Base-by-base conservation (phyloP, 1,140 invertebrate species). In the Drosophila ficusphila region DNA sequence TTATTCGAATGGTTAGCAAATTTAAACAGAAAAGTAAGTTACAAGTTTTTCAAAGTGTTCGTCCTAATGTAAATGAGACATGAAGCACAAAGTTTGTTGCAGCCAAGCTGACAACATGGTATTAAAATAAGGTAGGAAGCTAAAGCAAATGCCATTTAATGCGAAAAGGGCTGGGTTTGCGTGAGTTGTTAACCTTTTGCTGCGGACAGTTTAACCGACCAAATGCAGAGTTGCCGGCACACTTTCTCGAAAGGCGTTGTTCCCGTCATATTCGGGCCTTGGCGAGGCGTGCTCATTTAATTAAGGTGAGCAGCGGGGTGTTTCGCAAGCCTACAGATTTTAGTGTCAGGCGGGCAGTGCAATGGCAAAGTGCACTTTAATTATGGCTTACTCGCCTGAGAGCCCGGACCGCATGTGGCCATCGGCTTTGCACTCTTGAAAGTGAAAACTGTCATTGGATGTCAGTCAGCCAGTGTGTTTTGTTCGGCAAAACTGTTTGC, bases 351-450 rank as follows among this genome's bases (percentile, higher is more conserved):
- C 36, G 29, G 52, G 56, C 52, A 38, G 25, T 36, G 68, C 54
- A 74, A 56, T 62, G 81, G 23, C 72, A 85, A 68, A 86, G 82
- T 85, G 81, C 79, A 85, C 53, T 86, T 86, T 85, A 86, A 85
- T 85, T 85, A 85, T 76, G 76, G 68, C 57, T 64, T 39, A 64
- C 71, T 73, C 71, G 78, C 16, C 33, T 16, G 12, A 38, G 36
- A 34, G 42, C 47, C 48, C 38, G 51, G 48, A 49, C 53, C 65
- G 64, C 54, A 85, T 70, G 42, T 38, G 44, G 14, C 29, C 54
- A 14, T 6, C 9, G 9, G 16, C 27, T 16, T 14, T 33, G 47
- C 19, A 11, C 69, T 44, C 76, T 83, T 27, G 72, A 85, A 81
- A 85, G 79, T 85, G 79, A 85, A 85, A 85, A 86, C 60, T 39